Conservation (phyloP, 2,797 vertebrate genomes). For the Nannoperca obscura region DNA sequence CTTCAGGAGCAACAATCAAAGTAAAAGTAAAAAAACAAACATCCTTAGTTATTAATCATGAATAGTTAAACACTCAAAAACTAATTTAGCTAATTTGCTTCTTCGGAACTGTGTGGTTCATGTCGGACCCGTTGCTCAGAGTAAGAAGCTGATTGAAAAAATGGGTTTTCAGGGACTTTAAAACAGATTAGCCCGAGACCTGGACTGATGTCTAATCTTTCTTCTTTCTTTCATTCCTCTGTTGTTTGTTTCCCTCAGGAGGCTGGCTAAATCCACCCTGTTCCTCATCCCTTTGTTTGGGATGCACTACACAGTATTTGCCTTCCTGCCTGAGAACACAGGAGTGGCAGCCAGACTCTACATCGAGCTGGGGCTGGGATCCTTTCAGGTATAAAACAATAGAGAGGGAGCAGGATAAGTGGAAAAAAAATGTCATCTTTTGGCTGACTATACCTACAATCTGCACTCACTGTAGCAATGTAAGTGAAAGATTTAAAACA, state of each 20-base stretch:
- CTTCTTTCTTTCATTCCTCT: constrained; percentile 22
- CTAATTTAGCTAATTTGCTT: neutral
- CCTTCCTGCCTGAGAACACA: constrained; percentile 93
- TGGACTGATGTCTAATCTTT: constrained; percentile 8
- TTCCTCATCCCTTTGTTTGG: constrained; percentile 98
- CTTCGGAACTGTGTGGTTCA: neutral
- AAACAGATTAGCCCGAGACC: neutral
- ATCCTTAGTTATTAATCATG: neutral
- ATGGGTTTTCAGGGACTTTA: constrained; percentile 1
- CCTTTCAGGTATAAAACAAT: constrained; percentile 90
- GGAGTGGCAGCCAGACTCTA: constrained; percentile 89
- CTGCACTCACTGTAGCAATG: neutral
- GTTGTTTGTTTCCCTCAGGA: constrained; percentile 82
- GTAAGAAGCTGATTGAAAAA: neutral
- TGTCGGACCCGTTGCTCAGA: neutral
- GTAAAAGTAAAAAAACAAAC: neutral
- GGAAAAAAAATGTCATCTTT: neutral
- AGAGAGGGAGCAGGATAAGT: neutral
- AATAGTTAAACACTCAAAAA: neutral
- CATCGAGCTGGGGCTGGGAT: constrained; percentile 94
- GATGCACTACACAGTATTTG: constrained; percentile 96
- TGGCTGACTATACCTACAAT: neutral
- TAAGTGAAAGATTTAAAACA: neutral
- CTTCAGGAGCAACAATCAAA: neutral
- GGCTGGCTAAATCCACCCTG: constrained; percentile 95